A percentile compares a stretch with the other conserved stretches of the same genome.
These are phyloP conservation scores for Raja brachyura DNA, from an alignment of 2,113 vertebrate genomes.

Conservation along the genomic window DNA sequence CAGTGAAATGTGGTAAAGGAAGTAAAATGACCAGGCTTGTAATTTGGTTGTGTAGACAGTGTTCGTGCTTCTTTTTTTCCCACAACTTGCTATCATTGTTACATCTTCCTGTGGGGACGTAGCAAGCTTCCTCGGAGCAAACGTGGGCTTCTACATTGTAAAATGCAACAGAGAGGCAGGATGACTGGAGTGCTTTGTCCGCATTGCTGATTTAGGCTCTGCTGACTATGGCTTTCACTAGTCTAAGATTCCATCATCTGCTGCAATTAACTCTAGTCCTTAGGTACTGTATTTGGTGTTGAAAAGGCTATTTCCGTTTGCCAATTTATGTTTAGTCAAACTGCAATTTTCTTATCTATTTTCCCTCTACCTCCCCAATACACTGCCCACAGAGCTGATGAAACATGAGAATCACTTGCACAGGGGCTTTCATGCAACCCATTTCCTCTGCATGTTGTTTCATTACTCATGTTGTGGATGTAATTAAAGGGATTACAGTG, in stretches of 20 bases:
- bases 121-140: background rate
- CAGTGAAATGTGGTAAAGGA: background rate
- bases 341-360: background rate
- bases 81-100: background rate
- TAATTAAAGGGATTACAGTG: background rate
- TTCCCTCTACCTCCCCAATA: background rate
- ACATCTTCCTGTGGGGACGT: background rate
- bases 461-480: background rate
- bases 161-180: background rate
- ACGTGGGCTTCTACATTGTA: background rate
- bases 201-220: background rate
- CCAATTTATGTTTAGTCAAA: background rate
- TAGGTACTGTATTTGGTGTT: background rate
- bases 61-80: background rate
- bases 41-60: background rate
- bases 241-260: background rate
- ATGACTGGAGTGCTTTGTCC: conserved; percentile 13
- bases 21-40: background rate
- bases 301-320: background rate
- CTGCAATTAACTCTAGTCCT: background rate
- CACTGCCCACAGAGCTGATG: background rate
- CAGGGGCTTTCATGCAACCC: background rate
- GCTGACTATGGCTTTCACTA: background rate
- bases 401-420: background rate
- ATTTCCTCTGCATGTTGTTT: background rate